These are phyloP conservation scores for Polia nebulosa DNA, from an alignment of 2,888 invertebrate genomes.

Conservation along the genomic window DNA sequence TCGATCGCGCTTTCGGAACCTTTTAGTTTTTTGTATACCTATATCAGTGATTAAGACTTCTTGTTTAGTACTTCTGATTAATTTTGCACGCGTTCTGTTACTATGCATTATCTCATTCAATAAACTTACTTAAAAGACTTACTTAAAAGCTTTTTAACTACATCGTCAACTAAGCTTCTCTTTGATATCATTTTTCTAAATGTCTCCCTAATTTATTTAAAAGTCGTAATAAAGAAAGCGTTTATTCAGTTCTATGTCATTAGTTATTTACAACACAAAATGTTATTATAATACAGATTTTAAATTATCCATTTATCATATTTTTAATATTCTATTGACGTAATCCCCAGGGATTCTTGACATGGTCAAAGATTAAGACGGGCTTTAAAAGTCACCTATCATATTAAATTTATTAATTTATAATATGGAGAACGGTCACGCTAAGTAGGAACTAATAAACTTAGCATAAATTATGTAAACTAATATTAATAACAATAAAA, in stretches of 20 bases:
- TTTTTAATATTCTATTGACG: slow-evolving; percentile 53
- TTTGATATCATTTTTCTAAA: background rate
- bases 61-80: slow-evolving; percentile 1
- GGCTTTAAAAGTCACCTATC: slow-evolving; percentile 52
- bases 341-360: slow-evolving; percentile 51
- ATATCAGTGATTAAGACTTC: slow-evolving; percentile 35
- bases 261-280: slow-evolving; percentile 31
- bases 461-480: slow-evolving; percentile 62
- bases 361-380: slow-evolving; percentile 59
- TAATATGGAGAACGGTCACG: slow-evolving; percentile 51
- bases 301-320: slow-evolving; percentile 48
- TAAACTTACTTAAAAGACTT: too few relatives aligned
- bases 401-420: slow-evolving; percentile 58
- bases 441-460: slow-evolving; percentile 62
- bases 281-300: slow-evolving; percentile 24
- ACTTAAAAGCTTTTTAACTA: background rate
- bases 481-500: slow-evolving; percentile 49
- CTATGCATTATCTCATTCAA: too few relatives aligned
- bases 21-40: slow-evolving; percentile 37
- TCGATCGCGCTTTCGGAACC: slow-evolving; percentile 43
- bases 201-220: background rate
- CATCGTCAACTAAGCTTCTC: background rate
- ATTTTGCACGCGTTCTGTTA: background rate
- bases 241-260: slow-evolving; percentile 11
- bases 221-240: background rate